Evolutionary conservation across 2,888 invertebrate species (phyloP).

Genomic region (Rhingia rostrata): DNA sequence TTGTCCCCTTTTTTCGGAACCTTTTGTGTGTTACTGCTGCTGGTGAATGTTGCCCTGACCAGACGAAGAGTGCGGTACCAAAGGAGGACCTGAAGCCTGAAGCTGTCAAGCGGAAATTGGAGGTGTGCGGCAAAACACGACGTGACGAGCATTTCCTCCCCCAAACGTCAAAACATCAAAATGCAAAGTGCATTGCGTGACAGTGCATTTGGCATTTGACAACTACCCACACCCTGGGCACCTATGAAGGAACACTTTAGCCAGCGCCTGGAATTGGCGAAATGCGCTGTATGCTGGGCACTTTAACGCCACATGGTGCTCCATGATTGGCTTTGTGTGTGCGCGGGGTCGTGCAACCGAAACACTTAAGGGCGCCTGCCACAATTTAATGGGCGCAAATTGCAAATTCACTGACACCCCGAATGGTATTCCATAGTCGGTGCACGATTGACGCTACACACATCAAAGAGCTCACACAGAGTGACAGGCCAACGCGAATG

Average conservation of each 20-base stretch:
- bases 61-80: neutral
- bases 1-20: slow-evolving; percentile 33
- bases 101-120: slow-evolving; percentile 80
- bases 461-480: slow-evolving; percentile 32
- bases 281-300: slow-evolving; percentile 38
- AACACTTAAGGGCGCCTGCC: slow-evolving; percentile 72
- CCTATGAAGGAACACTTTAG: neutral
- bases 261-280: slow-evolving; percentile 38
- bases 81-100: slow-evolving; percentile 18
- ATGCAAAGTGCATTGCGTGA: slow-evolving; percentile 77
- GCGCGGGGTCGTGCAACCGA: slow-evolving; percentile 69
- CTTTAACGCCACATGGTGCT: slow-evolving; percentile 72
- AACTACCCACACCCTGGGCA: slow-evolving; percentile 47
- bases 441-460: slow-evolving; percentile 43
- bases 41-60: too few relatives aligned
- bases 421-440: slow-evolving; percentile 51
- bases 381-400: slow-evolving; percentile 74
- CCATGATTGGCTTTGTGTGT: slow-evolving; percentile 71
- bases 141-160: slow-evolving; percentile 83
- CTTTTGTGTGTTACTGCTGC: slow-evolving; percentile 4
- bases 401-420: slow-evolving; percentile 72
- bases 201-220: slow-evolving; percentile 75
- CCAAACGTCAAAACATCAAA: slow-evolving; percentile 82
- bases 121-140: slow-evolving; percentile 83
- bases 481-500: neutral